phyloP scores from a whole-genome alignment of 2,888 invertebrate genomes.

The Mycalesis mineus region DNA sequence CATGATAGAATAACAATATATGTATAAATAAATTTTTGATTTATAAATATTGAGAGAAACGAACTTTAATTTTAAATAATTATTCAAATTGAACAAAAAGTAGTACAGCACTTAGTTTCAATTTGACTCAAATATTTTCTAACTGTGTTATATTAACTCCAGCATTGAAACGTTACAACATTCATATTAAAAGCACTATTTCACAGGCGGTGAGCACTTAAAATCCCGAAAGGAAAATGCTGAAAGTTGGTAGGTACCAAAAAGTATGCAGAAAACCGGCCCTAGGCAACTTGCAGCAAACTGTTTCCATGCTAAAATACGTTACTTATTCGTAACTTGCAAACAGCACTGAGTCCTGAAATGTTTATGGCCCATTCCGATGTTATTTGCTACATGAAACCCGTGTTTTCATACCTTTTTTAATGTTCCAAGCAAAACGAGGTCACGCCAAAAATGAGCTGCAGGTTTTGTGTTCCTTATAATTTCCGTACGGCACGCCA shows the following conservation, averaged over 20 bases:
- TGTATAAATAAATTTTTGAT: too few relatives aligned
- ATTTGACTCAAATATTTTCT: too few relatives aligned
- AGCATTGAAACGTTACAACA: background rate
- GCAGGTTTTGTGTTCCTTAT: constrained; percentile 5
- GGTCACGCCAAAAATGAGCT: constrained; percentile 14
- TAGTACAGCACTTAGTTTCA: too few relatives aligned
- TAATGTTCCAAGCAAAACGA: constrained; percentile 11
- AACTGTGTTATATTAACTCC: background rate
- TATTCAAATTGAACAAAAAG: too few relatives aligned
- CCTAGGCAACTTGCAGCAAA: constrained; percentile 11
- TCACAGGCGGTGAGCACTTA: background rate
- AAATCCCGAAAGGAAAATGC: constrained; percentile 41
- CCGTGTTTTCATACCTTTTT: constrained; percentile 17
- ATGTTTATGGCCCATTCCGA: constrained; percentile 13
- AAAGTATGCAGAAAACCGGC: constrained; percentile 35
- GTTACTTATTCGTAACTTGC: constrained; percentile 16
- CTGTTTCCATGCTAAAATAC: constrained; percentile 5
- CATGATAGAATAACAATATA: too few relatives aligned
- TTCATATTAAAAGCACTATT: background rate
- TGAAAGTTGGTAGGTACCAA: constrained; percentile 40
- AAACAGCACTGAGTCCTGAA: constrained; percentile 9
- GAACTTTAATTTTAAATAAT: too few relatives aligned
- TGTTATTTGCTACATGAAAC: constrained; percentile 17
- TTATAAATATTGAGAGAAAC: too few relatives aligned
- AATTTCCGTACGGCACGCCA: constrained; percentile 8